A percentile compares a stretch with the other conserved stretches of the same genome.
phyloP scores from a whole-genome alignment of 2,888 invertebrate species.

The Cheilosia grossa region DNA sequence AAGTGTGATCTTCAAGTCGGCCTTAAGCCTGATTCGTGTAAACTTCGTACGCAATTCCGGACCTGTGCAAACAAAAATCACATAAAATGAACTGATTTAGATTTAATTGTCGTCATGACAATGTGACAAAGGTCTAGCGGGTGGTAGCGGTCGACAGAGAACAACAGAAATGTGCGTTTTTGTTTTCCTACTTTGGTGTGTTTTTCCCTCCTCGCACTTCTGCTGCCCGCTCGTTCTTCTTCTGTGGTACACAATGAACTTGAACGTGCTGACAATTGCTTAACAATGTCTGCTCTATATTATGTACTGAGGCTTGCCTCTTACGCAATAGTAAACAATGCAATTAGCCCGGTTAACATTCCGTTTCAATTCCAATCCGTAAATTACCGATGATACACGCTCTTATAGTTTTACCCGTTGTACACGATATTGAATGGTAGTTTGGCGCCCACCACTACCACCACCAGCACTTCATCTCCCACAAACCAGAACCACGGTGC shows the following conservation, averaged over 20 bases:
- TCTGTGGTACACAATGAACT: constrained; percentile 46
- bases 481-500: constrained; percentile 18
- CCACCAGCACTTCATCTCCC: neutral
- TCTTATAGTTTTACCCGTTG: constrained; percentile 23
- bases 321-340: constrained; percentile 65
- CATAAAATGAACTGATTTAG: constrained; percentile 31
- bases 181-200: constrained; percentile 3
- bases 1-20: neutral
- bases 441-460: constrained; percentile 10
- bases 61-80: constrained; percentile 19
- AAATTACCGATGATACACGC: constrained; percentile 27
- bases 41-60: constrained; percentile 13
- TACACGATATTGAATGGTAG: constrained; percentile 12
- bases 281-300: constrained; percentile 22
- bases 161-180: constrained; percentile 45
- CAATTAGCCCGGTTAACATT: constrained; percentile 23
- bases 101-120: constrained; percentile 36
- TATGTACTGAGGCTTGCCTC: constrained; percentile 10
- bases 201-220: neutral
- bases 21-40: constrained; percentile 1
- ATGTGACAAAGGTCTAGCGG: constrained; percentile 16
- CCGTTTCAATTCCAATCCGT: constrained; percentile 45
- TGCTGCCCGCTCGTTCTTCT: constrained; percentile 6
- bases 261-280: constrained; percentile 53
- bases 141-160: constrained; percentile 20